These are phyloP conservation scores for Mesoligia furuncula DNA, from an alignment of 2,888 invertebrate species.

Conservation along the genomic window DNA sequence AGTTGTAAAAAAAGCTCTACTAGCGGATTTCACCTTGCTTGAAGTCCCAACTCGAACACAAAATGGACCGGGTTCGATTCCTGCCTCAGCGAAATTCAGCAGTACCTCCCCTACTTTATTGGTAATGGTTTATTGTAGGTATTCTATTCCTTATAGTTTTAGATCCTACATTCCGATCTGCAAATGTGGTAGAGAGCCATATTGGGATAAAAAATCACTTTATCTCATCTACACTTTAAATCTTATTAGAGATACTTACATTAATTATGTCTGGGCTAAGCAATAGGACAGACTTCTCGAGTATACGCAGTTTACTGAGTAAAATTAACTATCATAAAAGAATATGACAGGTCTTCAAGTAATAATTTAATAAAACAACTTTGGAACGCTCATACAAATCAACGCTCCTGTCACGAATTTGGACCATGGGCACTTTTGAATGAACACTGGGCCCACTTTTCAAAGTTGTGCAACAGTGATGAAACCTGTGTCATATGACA, in stretches of 20 bases:
- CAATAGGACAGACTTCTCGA: not conserved
- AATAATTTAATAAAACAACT: not conserved
- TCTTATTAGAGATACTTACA: too few species aligned
- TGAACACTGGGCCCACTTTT: too few species aligned
- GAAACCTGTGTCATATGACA: too few species aligned
- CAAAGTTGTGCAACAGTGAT: too few species aligned
- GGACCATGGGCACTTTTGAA: too few species aligned
- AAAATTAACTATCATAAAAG: not conserved
- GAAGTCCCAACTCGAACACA: not conserved
- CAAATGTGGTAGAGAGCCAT: not conserved
- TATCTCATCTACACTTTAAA: not conserved
- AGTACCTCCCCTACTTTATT: too few species aligned
- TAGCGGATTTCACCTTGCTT: not conserved
- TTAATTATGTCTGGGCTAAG: not conserved
- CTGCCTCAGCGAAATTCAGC: not conserved
- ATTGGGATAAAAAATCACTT: not conserved
- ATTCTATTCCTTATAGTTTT: not conserved
- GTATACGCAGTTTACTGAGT: not conserved
- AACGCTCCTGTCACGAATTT: too few species aligned
- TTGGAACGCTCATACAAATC: not conserved
- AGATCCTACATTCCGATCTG: not conserved
- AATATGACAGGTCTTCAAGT: slow-evolving; percentile 1
- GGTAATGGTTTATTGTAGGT: not conserved
- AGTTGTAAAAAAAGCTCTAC: not conserved
- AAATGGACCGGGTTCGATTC: not conserved